These are phyloP conservation scores for Melanotaenia trifasciata DNA, from an alignment of 2,797 vertebrate genomes.

Conservation along the genomic window DNA sequence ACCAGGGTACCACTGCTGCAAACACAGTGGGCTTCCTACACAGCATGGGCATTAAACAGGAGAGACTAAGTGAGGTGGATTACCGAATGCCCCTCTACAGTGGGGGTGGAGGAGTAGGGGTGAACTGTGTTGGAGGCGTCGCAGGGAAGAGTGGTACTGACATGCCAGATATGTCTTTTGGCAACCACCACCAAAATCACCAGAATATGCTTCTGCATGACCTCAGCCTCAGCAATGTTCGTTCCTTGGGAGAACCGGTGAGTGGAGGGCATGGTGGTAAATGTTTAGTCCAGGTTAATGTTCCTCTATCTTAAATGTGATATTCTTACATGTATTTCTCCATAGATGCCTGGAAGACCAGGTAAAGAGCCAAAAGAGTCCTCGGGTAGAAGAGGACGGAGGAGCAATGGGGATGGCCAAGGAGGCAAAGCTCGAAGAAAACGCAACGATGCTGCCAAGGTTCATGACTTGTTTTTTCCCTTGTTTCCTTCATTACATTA, in stretches of 20 bases:
- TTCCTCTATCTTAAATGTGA: neutral
- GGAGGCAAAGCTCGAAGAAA: conserved; percentile 95
- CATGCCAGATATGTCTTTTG: conserved; percentile 85
- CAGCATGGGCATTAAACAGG: conserved; percentile 95
- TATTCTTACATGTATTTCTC: conserved; percentile 14
- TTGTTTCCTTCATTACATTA: neutral
- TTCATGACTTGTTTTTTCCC: conserved; percentile 32
- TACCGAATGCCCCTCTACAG: conserved; percentile 85
- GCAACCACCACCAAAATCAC: conserved; percentile 86
- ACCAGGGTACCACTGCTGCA: conserved; percentile 55
- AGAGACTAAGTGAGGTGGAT: conserved; percentile 92
- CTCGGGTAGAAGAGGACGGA: conserved; percentile 90
- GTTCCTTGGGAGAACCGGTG: conserved; percentile 76
- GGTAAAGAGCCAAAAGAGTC: conserved; percentile 89
- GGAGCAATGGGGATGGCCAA: conserved; percentile 93
- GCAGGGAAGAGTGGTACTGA: conserved; percentile 81
- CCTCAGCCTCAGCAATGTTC: conserved; percentile 87
- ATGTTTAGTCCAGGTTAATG: neutral
- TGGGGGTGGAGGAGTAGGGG: conserved; percentile 69
- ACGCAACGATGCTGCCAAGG: conserved; percentile 91
- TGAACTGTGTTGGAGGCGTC: conserved; percentile 70
- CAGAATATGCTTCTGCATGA: conserved; percentile 93
- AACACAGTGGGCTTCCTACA: conserved; percentile 83
- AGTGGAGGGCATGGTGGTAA: conserved; percentile 21
- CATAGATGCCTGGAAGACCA: conserved; percentile 83